phyloP scores from a whole-genome alignment of 2,113 vertebrate genomes.

The Lontra canadensis region DNA sequence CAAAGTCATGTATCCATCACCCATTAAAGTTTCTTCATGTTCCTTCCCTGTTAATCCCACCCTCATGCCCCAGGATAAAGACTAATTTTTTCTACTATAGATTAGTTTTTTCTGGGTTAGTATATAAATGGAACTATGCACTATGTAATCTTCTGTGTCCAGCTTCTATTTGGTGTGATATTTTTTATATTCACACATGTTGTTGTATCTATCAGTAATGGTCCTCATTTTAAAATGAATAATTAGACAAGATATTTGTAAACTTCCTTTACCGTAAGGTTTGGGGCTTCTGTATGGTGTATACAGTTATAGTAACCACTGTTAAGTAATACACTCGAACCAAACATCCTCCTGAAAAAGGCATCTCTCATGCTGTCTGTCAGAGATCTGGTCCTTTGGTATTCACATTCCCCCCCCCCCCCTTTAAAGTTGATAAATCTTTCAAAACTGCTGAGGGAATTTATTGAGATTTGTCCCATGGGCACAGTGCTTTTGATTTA shows the following conservation, averaged over 20 bases:
- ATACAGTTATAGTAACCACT: neutral
- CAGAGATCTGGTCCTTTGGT: neutral
- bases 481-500: constrained; percentile 24
- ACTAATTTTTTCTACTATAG: neutral
- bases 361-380: neutral
- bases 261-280: neutral
- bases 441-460: neutral
- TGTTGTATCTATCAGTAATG: neutral
- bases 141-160: neutral
- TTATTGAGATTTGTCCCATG: neutral
- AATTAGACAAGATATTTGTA: neutral
- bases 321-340: neutral
- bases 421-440: neutral
- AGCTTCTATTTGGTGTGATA: neutral
- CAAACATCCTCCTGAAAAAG: neutral
- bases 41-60: neutral
- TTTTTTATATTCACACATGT: neutral
- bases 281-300: neutral
- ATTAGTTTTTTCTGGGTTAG: neutral
- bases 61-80: neutral
- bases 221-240: neutral
- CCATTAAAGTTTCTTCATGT: neutral
- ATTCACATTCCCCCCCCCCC: accelerated
- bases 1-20: neutral
- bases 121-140: neutral